Conservation (phyloP, 2,888 invertebrate genomes). For the Nomada fabriciana region DNA sequence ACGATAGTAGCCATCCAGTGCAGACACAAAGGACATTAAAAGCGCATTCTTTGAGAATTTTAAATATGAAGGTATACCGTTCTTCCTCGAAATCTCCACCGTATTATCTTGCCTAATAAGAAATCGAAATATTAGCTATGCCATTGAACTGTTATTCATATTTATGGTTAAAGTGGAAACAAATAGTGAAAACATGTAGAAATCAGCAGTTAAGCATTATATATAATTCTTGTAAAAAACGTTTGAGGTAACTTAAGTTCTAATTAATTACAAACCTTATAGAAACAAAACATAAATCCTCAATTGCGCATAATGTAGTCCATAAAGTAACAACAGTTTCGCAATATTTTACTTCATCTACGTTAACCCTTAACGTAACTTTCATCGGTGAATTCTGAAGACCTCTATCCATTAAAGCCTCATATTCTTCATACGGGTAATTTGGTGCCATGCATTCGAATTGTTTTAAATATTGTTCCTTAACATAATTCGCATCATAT, state of each 20-base stretch:
- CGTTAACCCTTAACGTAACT: constrained; percentile 85
- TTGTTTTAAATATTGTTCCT: constrained; percentile 92
- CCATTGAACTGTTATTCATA: too few species aligned
- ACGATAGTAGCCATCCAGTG: constrained; percentile 94
- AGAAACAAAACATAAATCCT: constrained; percentile 93
- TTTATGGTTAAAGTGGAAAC: too few species aligned
- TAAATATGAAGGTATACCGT: constrained; percentile 91
- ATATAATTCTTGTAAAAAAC: background rate
- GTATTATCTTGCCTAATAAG: constrained; percentile 87
- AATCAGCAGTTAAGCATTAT: too few species aligned
- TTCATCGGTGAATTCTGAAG: constrained; percentile 90
- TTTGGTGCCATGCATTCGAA: constrained; percentile 92
- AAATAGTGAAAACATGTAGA: too few species aligned
- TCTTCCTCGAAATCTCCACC: constrained; percentile 91
- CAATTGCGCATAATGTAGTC: constrained; percentile 89
- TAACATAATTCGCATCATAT: constrained; percentile 89
- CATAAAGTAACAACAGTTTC: constrained; percentile 73
- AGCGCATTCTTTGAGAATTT: constrained; percentile 89
- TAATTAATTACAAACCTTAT: constrained; percentile 84
- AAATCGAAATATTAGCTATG: constrained; percentile 5
- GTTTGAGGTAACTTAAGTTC: too few species aligned
- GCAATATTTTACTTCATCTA: constrained; percentile 78
- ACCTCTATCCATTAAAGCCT: constrained; percentile 88
- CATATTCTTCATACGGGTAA: constrained; percentile 91
- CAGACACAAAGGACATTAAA: constrained; percentile 92